These are phyloP conservation scores for Lepisosteus oculatus DNA, from an alignment of 2,113 vertebrate species.

Conservation along the genomic window DNA sequence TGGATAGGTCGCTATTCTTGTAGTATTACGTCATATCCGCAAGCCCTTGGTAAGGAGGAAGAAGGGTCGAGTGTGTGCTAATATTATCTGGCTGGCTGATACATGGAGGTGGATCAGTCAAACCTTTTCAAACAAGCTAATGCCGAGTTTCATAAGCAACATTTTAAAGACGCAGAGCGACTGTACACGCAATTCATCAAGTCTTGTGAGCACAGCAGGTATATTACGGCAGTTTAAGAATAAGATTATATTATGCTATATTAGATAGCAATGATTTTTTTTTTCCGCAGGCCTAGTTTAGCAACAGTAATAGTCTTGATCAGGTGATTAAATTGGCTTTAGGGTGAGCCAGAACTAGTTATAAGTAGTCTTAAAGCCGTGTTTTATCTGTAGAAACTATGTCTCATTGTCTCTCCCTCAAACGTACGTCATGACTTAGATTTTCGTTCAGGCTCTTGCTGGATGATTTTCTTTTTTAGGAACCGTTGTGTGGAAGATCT, in stretches of 20 bases:
- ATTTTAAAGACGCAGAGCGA: slow-evolving; percentile 55
- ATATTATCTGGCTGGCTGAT: too few relatives aligned
- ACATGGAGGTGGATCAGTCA: slow-evolving; percentile 32
- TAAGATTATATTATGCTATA: background rate
- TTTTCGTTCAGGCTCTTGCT: too few relatives aligned
- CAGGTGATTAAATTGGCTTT: too few relatives aligned
- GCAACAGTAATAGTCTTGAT: too few relatives aligned
- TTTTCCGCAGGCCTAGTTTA: too few relatives aligned
- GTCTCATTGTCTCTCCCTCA: background rate
- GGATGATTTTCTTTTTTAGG: slow-evolving; percentile 43
- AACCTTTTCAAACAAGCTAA: slow-evolving; percentile 48
- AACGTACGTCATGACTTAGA: too few relatives aligned
- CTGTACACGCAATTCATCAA: slow-evolving; percentile 62
- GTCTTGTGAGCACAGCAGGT: slow-evolving; percentile 54
- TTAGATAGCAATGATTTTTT: background rate
- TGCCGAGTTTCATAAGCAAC: slow-evolving; percentile 45
- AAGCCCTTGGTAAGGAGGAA: too few relatives aligned
- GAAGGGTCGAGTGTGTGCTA: too few relatives aligned
- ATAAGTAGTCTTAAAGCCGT: background rate
- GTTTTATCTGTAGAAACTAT: background rate
- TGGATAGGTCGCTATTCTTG: too few relatives aligned
- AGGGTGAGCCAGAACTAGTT: background rate
- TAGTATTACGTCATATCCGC: too few relatives aligned
- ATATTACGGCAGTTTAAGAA: slow-evolving; percentile 1
- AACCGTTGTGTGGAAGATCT: slow-evolving; percentile 54